These are phyloP conservation scores for Oxyura jamaicensis DNA, from an alignment of 2,113 vertebrate genomes.

Conservation along the genomic window DNA sequence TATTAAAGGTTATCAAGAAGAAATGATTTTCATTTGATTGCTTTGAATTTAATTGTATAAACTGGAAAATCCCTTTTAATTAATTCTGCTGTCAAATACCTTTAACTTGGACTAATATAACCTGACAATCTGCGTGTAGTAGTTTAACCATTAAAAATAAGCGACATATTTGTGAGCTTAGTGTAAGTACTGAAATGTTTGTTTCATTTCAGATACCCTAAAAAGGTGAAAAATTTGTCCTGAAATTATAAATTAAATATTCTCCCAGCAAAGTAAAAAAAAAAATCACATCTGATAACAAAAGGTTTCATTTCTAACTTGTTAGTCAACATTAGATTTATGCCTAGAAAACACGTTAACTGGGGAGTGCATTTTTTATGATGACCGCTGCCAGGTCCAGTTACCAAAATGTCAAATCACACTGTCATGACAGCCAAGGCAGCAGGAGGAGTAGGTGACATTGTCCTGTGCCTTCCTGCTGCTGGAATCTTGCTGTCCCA, in stretches of 20 bases:
- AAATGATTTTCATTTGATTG: neutral
- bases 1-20: neutral
- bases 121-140: neutral
- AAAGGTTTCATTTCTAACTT: neutral
- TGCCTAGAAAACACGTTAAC: neutral
- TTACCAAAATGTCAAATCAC: neutral
- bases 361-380: neutral
- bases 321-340: neutral
- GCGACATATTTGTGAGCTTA: neutral
- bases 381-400: neutral
- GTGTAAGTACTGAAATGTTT: neutral
- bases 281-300: neutral
- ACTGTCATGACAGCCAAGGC: neutral
- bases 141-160: constrained; percentile 3
- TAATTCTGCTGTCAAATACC: neutral
- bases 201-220: neutral
- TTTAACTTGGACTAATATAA: neutral
- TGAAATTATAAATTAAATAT: neutral
- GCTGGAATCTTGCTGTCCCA: neutral
- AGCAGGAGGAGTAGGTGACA: neutral
- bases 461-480: neutral
- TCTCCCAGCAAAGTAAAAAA: neutral
- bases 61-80: neutral
- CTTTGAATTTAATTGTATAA: neutral
- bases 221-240: neutral